phyloP scores from a whole-genome alignment of 2,888 invertebrate genomes.

The Lottia scabra region DNA sequence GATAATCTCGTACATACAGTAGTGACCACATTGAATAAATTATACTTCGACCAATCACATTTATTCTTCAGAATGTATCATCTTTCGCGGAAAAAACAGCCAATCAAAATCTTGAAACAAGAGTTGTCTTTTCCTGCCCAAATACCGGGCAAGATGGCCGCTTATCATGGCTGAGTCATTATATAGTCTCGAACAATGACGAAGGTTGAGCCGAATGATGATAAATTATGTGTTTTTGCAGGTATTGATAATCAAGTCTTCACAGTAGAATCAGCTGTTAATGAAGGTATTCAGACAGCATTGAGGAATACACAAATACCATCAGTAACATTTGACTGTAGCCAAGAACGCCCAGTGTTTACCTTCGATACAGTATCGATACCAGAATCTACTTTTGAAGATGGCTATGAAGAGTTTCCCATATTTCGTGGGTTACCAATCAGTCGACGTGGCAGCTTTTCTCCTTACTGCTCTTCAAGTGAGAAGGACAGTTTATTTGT shows the following conservation, averaged over 20 bases:
- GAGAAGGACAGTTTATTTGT: slow-evolving; percentile 30
- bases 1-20: no score
- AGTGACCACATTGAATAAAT: no score
- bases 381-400: slow-evolving; percentile 25
- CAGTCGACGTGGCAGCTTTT: slow-evolving; percentile 31
- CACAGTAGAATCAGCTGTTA: background rate
- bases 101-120: no score
- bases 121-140: no score
- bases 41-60: no score
- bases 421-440: slow-evolving; percentile 22
- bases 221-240: no score
- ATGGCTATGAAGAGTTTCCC: slow-evolving; percentile 15
- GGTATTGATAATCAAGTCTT: background rate
- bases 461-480: slow-evolving; percentile 26
- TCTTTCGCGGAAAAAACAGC: no score
- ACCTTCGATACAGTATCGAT: slow-evolving; percentile 27
- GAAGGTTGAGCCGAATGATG: no score
- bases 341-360: slow-evolving; percentile 30
- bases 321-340: background rate
- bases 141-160: no score
- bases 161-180: no score
- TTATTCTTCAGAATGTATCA: no score
- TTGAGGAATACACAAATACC: background rate
- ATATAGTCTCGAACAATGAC: no score
- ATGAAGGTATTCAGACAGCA: background rate